A percentile compares a stretch with the other conserved stretches of the same genome.
phyloP scores from a whole-genome alignment of 1,140 invertebrate genomes.

The Elysia chlorotica region DNA sequence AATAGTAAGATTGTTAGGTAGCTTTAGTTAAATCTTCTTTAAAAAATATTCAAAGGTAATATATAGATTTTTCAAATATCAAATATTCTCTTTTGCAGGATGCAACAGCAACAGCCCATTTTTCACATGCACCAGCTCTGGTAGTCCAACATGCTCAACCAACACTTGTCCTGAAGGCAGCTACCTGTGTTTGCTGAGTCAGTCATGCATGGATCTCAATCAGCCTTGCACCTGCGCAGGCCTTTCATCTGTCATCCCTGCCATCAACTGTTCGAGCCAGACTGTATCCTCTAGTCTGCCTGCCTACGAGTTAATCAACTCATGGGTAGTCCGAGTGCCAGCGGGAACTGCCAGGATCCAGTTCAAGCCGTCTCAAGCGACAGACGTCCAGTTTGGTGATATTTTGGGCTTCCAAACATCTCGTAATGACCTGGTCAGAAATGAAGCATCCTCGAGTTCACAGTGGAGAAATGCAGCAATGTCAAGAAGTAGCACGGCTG shows the following conservation, averaged over 20 bases:
- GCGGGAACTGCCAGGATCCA: not conserved
- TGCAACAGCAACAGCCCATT: constrained; percentile 16
- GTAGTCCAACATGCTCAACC: not conserved
- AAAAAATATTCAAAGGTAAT: no score
- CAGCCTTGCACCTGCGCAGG: constrained; percentile 23
- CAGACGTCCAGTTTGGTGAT: constrained; percentile 22
- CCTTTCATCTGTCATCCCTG: not conserved
- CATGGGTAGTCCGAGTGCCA: constrained; percentile 3
- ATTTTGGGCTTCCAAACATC: constrained; percentile 24
- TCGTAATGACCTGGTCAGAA: not conserved
- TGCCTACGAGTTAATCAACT: not conserved
- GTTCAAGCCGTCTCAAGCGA: not conserved
- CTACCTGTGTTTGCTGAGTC: constrained; percentile 17
- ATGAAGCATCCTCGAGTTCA: constrained; percentile 4
- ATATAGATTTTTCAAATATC: no score
- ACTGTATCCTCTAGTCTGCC: not conserved
- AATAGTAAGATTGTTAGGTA: not conserved
- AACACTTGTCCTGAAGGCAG: not conserved
- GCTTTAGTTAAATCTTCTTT: not conserved
- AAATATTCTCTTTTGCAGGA: constrained; percentile 15
- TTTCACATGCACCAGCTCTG: not conserved
- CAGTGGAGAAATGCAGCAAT: constrained; percentile 20
- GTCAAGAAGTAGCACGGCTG: not conserved
- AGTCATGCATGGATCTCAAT: constrained; percentile 1
- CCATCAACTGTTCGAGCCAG: not conserved